These are phyloP conservation scores for Hemithea aestivaria DNA, from an alignment of 2,888 invertebrate species.

Conservation along the genomic window DNA sequence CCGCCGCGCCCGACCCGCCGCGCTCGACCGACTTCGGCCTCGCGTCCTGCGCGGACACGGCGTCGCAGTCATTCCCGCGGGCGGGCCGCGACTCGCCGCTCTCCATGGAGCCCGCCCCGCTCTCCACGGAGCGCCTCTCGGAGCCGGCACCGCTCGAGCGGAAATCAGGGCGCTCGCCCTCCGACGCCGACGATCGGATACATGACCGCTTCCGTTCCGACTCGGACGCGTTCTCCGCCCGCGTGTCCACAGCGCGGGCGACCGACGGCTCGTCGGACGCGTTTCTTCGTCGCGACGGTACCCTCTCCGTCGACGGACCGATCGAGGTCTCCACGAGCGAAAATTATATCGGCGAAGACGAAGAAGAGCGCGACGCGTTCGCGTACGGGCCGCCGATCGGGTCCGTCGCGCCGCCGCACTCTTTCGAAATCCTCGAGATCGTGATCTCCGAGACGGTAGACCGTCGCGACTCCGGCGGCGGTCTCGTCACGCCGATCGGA, in stretches of 20 bases:
- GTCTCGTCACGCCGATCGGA: constrained; percentile 10
- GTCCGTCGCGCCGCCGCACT: constrained; percentile 34
- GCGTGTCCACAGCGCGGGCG: constrained; percentile 48
- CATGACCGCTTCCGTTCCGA: constrained; percentile 40
- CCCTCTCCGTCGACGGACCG: constrained; percentile 26
- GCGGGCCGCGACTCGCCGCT: constrained; percentile 23
- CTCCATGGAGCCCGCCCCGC: too few relatives aligned
- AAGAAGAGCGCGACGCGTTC: constrained; percentile 39
- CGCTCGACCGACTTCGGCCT: constrained; percentile 27
- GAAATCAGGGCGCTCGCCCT: constrained; percentile 18
- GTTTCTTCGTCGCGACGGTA: constrained; percentile 16
- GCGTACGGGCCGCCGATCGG: constrained; percentile 40
- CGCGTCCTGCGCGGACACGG: too few relatives aligned
- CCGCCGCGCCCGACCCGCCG: constrained; percentile 3
- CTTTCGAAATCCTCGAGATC: constrained; percentile 64
- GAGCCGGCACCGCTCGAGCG: constrained; percentile 24
- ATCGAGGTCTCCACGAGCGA: constrained; percentile 41
- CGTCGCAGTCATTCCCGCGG: too few relatives aligned
- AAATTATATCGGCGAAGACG: constrained; percentile 35
- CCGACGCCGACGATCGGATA: constrained; percentile 20
- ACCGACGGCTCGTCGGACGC: constrained; percentile 19
- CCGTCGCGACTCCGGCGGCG: constrained; percentile 21
- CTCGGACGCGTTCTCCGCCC: constrained; percentile 45
- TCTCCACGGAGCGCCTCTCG: constrained; percentile 2
- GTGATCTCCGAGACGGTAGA: constrained; percentile 62